Base-by-base conservation (phyloP, 1,140 invertebrate genomes). In the Riptortus pedestris region DNA sequence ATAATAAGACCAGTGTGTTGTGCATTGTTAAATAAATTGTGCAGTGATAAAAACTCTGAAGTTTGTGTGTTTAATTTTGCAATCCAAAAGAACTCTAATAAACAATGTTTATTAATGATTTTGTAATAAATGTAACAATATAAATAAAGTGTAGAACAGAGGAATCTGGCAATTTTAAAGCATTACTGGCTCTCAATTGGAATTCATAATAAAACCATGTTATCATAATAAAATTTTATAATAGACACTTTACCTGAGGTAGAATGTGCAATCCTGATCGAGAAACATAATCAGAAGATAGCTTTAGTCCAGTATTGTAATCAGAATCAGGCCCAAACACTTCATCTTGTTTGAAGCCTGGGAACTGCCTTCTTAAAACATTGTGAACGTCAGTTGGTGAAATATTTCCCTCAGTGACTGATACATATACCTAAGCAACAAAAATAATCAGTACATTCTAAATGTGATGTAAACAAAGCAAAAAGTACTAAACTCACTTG, bases 241-340 rank as follows among this genome's bases (percentile, higher is more conserved):
- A n/a, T n/a, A n/a, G n/a, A n/a, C n/a, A n/a, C n/a, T n/a, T 63
- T 72, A 77, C 74, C 79, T 91, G 87, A 1, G 88, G 89, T 45
- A 85, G 81, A 43, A 74, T 80, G 31, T 82, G 80, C 60, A 92
- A 83, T 27, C 93, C 94, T 27, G 89, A 83, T 67, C 87, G 83
- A 59, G 84, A 78, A 1, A 97, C 79, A 74, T 96, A 98, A 70
- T 96, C 91, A 60, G 77, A 76, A 0, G 90, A 82, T 48, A 92
- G 75, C 74, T 92, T 81, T 12, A 90, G 79, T 1, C 93, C 90
- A 69, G 91, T 89, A 73, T 96, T 91, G 73, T 93, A 98, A 69
- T 93, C 91, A 0, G 90, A 92, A 70, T 95, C 89, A 67, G 87
- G 83, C 0, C 87, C 87, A 68, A 96, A 83, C 64, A 97, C 84